A percentile compares a stretch with the other conserved stretches of the same genome.
Conservation (phyloP, 2,797 vertebrate species). For the Gallinago solitaria region DNA sequence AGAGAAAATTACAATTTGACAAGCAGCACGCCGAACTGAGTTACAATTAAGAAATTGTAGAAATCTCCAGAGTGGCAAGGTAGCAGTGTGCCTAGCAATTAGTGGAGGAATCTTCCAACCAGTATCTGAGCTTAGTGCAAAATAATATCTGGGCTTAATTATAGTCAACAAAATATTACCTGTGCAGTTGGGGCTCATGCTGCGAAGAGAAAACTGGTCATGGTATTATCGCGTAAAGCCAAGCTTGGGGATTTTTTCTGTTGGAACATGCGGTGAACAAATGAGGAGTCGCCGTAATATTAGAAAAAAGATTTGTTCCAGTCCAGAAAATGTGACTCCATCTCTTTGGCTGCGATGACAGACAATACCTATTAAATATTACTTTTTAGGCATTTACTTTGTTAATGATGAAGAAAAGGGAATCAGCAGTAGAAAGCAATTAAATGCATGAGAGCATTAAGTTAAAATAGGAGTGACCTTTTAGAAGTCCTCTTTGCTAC, state of each 20-base stretch:
- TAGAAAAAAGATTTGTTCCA: not conserved
- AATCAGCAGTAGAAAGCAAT: not conserved
- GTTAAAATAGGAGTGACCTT: not conserved
- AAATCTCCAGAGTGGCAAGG: conserved; percentile 5
- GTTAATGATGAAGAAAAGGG: not conserved
- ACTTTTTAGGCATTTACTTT: not conserved
- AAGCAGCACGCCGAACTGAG: not conserved
- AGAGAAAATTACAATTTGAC: conserved; percentile 41
- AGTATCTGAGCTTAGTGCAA: not conserved
- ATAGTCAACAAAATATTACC: not conserved
- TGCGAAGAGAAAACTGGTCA: not conserved
- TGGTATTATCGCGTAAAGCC: not conserved
- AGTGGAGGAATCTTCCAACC: not conserved
- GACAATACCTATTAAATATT: not conserved
- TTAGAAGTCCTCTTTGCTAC: not conserved
- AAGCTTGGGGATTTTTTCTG: not conserved
- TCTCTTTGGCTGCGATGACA: not conserved
- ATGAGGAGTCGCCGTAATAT: not conserved
- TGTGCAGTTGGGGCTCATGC: not conserved
- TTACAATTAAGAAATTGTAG: conserved; percentile 2
- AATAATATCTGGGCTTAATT: not conserved
- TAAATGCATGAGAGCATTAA: not conserved
- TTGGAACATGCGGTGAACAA: not conserved
- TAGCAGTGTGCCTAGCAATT: not conserved
- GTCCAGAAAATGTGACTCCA: not conserved